Evolutionary conservation across 2,113 vertebrate species (phyloP), one percentile per base, ranked within the genome.

Genomic region (Beaufortia kweichowensis): DNA sequence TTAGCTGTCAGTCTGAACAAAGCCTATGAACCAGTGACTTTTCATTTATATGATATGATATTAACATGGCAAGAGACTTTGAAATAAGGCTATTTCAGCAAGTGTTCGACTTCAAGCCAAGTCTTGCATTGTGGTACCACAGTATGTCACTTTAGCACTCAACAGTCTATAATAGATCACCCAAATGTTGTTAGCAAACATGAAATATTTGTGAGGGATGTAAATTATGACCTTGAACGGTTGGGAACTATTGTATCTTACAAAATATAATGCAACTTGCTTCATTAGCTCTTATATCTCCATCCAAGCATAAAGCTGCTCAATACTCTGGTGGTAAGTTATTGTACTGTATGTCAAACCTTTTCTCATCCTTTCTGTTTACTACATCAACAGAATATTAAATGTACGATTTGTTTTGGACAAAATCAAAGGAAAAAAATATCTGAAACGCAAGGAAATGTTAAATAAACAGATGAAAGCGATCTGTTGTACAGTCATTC

Each of bases 401-500:
- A 84, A 70, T 90, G 87, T 90, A 89, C 57, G 88, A 88, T 70
- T 69, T 84, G 79, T 85, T 88, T 83, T 79, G 77, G 86, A 90
- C 82, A 75, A 90, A 86, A 88, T 85, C 73, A 72, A 80, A 82
- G 50, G 65, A 70, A 60, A 82, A 82, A 83, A 71, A 88, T 89
- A 87, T 90, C 85, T 88, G 83, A 81, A 89, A 86, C 88, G 88
- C 71, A 91, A 88, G 88, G 84, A 89, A 83, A 79, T 69, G 82
- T 81, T 87, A 69, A 93, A 92, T 92, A 92, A 93, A 92, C 84
- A 83, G 83, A 82, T 69, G 46, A 53, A 23, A 10, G 56, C 12
- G 64, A 69, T 26, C 2, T n/a, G n/a, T n/a, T n/a, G 12, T 4
- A 33, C 28, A 10, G 35, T 60, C 57, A 56, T 64, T 31, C 14